Evolutionary conservation across 2,113 vertebrate species (phyloP).

Genomic region (Hippolais icterina): DNA sequence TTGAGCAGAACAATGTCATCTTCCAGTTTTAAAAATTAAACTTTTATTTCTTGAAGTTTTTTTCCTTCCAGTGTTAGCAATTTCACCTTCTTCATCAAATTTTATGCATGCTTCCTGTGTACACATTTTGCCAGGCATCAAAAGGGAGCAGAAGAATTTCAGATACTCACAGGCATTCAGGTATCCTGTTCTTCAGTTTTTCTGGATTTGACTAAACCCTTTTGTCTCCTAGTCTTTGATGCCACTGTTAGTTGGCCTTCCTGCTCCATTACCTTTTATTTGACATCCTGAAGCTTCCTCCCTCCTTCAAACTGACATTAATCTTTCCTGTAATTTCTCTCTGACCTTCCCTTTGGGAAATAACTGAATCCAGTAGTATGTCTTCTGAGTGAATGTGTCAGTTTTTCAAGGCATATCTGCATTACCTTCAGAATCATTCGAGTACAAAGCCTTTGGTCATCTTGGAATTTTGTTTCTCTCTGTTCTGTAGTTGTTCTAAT

Average conservation of each 20-base stretch:
- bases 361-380: neutral
- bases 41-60: neutral
- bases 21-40: neutral
- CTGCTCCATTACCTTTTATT: neutral
- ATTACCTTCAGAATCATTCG: neutral
- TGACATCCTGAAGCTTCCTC: neutral
- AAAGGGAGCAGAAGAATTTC: neutral
- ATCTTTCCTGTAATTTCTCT: neutral
- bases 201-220: neutral
- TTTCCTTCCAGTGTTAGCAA: rapidly evolving
- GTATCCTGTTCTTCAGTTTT: neutral
- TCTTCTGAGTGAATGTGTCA: neutral
- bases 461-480: neutral
- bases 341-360: neutral
- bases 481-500: neutral
- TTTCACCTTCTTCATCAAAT: rapidly evolving
- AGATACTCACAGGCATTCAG: neutral
- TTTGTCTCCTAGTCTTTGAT: neutral
- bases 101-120: neutral
- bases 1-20: neutral
- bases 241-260: neutral
- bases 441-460: neutral
- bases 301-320: neutral
- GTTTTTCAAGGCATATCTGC: neutral
- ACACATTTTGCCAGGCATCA: rapidly evolving